Conservation (phyloP, 2,113 vertebrate species). For the Mustelus asterias region DNA sequence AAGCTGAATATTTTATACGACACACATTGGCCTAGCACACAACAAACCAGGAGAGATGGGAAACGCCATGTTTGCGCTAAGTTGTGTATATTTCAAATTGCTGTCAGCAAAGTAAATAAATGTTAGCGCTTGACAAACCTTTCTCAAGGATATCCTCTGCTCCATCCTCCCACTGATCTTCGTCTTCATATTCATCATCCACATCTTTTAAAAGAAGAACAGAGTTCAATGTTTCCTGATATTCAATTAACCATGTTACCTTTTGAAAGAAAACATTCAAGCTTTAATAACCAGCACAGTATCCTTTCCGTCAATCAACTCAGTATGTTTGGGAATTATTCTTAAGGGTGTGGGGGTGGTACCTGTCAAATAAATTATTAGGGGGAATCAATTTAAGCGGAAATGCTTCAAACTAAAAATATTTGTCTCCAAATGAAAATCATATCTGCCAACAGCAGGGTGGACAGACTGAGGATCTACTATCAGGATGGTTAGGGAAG, state of each 20-base stretch:
- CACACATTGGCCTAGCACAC: not conserved
- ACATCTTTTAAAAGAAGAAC: constrained; percentile 61
- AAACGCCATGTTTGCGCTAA: not conserved
- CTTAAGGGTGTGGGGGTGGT: not conserved
- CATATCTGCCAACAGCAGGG: not conserved
- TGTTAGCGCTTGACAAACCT: constrained; percentile 57
- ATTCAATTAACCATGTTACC: no score
- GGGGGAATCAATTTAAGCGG: not conserved
- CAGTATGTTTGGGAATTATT: not conserved
- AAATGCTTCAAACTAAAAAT: not conserved
- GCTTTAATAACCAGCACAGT: not conserved
- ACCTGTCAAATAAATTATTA: not conserved
- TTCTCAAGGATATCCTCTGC: constrained; percentile 87
- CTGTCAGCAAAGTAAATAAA: not conserved
- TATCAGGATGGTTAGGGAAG: not conserved
- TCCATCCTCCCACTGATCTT: constrained; percentile 85
- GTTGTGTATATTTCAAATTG: not conserved
- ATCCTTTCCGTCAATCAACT: not conserved
- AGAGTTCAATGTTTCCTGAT: not conserved
- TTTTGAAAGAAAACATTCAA: not conserved
- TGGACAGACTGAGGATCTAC: not conserved
- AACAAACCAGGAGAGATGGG: not conserved
- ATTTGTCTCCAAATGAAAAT: not conserved
- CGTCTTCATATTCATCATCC: constrained; percentile 90
- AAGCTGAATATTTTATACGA: not conserved